Percentiles rank a stretch among this genome's conserved stretches.
Evolutionary conservation across 1,140 invertebrate genomes (phyloP).

Genomic region (Ceratosolen solmsi): DNA sequence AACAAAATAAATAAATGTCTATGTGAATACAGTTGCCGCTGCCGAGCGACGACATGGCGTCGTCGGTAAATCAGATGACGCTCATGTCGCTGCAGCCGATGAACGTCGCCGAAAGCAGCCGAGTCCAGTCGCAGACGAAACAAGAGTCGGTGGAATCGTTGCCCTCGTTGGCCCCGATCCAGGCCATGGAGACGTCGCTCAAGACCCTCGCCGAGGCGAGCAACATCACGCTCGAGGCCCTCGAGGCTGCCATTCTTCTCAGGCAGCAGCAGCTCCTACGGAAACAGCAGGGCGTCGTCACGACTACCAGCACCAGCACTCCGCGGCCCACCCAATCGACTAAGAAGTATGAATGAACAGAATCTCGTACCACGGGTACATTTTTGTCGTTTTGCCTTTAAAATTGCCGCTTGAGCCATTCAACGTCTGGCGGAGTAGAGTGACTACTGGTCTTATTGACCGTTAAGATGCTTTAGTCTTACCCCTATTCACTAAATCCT

Average conservation of each 20-base stretch:
- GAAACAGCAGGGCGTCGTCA: constrained; percentile 72
- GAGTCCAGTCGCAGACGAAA: too few species aligned
- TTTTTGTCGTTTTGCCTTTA: too few species aligned
- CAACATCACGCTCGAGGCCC: constrained; percentile 82
- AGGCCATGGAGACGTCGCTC: constrained; percentile 73
- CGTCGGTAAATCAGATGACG: constrained; percentile 66
- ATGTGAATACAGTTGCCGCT: constrained; percentile 59
- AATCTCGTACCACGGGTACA: too few species aligned
- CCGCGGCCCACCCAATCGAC: constrained; percentile 56
- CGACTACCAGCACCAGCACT: constrained; percentile 70
- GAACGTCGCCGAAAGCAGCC: constrained; percentile 52
- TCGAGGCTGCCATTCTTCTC: constrained; percentile 81
- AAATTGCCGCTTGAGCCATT: too few species aligned
- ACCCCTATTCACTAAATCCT: too few species aligned
- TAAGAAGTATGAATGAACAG: constrained; percentile 59
- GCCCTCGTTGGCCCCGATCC: constrained; percentile 67
- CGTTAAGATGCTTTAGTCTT: too few species aligned
- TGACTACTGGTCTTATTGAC: too few species aligned
- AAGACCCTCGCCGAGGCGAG: constrained; percentile 77
- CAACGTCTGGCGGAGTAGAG: too few species aligned
- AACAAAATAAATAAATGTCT: too few species aligned
- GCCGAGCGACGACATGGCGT: constrained; percentile 62
- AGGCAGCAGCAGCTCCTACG: constrained; percentile 80
- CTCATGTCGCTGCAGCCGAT: constrained; percentile 62
- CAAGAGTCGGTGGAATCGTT: constrained; percentile 48